Evolutionary conservation across 2,113 vertebrate genomes (phyloP), one percentile per base, ranked within the genome.

Genomic region (Hemiscyllium ocellatum): DNA sequence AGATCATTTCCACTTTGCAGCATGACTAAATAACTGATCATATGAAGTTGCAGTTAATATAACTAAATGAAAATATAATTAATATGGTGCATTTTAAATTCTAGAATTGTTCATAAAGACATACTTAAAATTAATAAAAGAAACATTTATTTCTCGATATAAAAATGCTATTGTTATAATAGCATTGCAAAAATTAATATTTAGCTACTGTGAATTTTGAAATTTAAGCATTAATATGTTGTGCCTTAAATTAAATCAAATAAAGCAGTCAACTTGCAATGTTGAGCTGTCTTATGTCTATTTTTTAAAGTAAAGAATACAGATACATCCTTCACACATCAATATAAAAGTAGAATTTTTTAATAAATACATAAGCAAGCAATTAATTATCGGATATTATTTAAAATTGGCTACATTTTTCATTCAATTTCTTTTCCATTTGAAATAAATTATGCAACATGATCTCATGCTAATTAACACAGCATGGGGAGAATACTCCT

Each of bases 371-470:
- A 76, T 29, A 94, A 72, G 42, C 33, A 26, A 61, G 12, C 87
- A 72, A 50, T 52, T 95, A 70, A 95, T 72, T 72, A 95, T 72
- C 5, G 52, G 68, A 95, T 95, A 95, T 95, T 72, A 95, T 72
- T 95, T 72, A 72, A 72, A 52, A 76, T 72, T 95, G 68, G 4
- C 69, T 95, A 70, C 94, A 72, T 47, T 52, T 72, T 95, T 47
- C 47, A 72, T 95, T 95, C 94, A 95, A 95, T 95, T 95, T 95
- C 29, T 47, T 22, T 72, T 95, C 24, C 68, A 72, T 95, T 95
- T 95, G 68, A 76, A 95, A 47, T 95, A 95, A 72, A 72, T 90
- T 76, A 66, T 93, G 61, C 94, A 95, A 72, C 26, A 95, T 95
- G 72, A 70, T 70, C 94, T 72, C 94, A 72, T 95, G 94, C 69